These are phyloP conservation scores for Tholera decimalis DNA, from an alignment of 2,888 invertebrate genomes.

Conservation along the genomic window DNA sequence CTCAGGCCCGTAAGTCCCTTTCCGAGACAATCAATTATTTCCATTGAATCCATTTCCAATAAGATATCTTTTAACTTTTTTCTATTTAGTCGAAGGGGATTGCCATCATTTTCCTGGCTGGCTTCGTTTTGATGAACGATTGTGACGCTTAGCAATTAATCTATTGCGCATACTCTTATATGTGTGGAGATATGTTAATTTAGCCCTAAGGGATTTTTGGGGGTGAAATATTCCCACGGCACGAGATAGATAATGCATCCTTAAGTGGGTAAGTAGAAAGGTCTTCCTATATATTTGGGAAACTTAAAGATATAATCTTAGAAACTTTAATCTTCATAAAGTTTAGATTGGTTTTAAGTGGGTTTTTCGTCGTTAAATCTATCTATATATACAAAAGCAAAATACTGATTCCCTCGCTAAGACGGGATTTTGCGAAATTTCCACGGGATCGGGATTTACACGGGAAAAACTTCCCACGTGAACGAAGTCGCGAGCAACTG, in stretches of 20 bases:
- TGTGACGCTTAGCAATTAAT: conserved; percentile 37
- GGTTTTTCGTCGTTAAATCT: too few relatives aligned
- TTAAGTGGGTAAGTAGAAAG: not conserved
- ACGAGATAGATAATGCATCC: conserved; percentile 1
- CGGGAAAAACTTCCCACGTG: too few relatives aligned
- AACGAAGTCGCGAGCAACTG: too few relatives aligned
- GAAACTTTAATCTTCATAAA: not conserved
- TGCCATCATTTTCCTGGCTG: conserved; percentile 20
- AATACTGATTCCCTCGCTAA: too few relatives aligned
- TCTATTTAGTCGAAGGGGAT: conserved; percentile 23
- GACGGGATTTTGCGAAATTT: too few relatives aligned
- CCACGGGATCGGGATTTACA: too few relatives aligned
- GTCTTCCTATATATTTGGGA: not conserved
- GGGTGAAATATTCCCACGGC: conserved; percentile 27
- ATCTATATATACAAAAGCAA: too few relatives aligned
- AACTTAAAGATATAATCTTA: not conserved
- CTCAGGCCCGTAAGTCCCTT: not conserved
- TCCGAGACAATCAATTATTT: conserved; percentile 32
- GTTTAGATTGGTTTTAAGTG: too few relatives aligned
- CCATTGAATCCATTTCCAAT: conserved; percentile 23
- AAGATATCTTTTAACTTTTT: conserved; percentile 36
- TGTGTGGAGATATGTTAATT: conserved; percentile 31
- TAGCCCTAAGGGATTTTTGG: conserved; percentile 38
- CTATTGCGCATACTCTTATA: conserved; percentile 1
- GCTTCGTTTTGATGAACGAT: conserved; percentile 36